A percentile compares a stretch with the other conserved stretches of the same genome.
phyloP scores from a whole-genome alignment of 2,797 vertebrate species.

The Mus spretus region DNA sequence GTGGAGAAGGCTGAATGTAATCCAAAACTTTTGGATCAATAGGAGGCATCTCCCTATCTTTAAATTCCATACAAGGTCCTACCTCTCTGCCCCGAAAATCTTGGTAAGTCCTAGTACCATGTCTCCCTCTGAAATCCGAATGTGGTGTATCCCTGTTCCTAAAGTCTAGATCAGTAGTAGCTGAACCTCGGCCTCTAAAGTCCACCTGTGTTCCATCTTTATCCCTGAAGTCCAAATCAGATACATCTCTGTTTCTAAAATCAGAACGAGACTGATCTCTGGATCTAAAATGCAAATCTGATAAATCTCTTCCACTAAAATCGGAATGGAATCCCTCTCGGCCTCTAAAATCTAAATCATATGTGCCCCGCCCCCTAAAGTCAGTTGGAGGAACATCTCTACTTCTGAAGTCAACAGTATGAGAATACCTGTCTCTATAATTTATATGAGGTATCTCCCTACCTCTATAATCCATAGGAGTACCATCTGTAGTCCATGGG shows the following conservation, averaged over 20 bases:
- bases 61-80: constrained; percentile 88
- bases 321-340: constrained; percentile 90
- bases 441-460: constrained; percentile 91
- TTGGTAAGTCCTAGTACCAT: constrained; percentile 90
- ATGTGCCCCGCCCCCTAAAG: constrained; percentile 92
- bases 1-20: constrained; percentile 87
- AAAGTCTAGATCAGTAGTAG: constrained; percentile 91
- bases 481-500: constrained; percentile 90
- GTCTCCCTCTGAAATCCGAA: constrained; percentile 90
- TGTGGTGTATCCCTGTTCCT: constrained; percentile 90
- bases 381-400: constrained; percentile 91
- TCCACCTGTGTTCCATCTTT: constrained; percentile 89
- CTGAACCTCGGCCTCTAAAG: constrained; percentile 90
- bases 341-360: constrained; percentile 93
- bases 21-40: constrained; percentile 89
- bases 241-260: constrained; percentile 93
- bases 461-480: constrained; percentile 93
- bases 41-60: constrained; percentile 91
- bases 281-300: constrained; percentile 91
- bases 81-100: constrained; percentile 92
- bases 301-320: constrained; percentile 89
- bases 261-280: constrained; percentile 93
- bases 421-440: constrained; percentile 91
- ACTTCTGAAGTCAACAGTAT: constrained; percentile 93
- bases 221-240: constrained; percentile 91